These are phyloP conservation scores for Phalanger gymnotis DNA, from an alignment of 2,797 vertebrate species.

Conservation along the genomic window DNA sequence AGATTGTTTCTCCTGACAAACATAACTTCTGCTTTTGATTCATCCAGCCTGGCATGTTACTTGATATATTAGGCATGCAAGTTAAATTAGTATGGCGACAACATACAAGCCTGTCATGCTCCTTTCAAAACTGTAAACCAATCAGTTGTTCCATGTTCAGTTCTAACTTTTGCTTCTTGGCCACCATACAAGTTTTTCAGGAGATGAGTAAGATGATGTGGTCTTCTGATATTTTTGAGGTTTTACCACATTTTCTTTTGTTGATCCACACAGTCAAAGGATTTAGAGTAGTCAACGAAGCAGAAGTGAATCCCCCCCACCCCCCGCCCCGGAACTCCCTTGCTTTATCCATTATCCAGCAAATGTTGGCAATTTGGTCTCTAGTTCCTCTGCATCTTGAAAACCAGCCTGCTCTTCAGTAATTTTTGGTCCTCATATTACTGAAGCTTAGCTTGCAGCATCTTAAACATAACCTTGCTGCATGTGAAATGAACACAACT, in stretches of 20 bases:
- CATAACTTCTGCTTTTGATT: neutral
- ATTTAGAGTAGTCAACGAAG: neutral
- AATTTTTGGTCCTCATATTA: neutral
- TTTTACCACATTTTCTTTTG: neutral
- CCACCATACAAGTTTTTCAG: neutral
- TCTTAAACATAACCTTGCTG: neutral
- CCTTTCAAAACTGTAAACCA: neutral
- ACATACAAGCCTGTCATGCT: neutral
- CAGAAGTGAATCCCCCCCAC: neutral
- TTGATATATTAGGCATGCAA: neutral
- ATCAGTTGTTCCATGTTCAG: neutral
- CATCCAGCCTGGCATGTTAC: neutral
- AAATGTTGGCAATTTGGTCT: neutral
- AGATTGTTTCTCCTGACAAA: neutral
- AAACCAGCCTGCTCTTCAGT: neutral
- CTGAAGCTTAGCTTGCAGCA: neutral
- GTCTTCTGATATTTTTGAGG: neutral
- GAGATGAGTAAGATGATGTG: neutral
- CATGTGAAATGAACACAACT: neutral
- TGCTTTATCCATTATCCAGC: neutral
- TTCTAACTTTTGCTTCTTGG: neutral
- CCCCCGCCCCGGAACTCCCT: neutral
- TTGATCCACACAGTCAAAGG: neutral
- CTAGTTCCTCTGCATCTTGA: neutral
- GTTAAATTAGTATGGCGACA: neutral